Base-by-base conservation (phyloP, 1,140 invertebrate genomes). In the Odontomachus brunneus region DNA sequence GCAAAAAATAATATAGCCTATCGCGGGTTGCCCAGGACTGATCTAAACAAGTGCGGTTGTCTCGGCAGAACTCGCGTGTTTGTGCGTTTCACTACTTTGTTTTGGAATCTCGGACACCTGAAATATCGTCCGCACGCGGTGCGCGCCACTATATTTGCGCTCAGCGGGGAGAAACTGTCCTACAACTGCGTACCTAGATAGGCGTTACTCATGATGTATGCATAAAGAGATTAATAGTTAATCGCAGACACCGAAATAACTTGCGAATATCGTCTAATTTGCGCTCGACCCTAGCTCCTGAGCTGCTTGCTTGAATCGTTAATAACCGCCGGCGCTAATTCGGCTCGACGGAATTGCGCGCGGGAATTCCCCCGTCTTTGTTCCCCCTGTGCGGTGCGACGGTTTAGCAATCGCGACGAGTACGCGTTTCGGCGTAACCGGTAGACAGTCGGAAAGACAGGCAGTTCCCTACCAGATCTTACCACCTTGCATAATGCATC, bases 401-500 rank as follows among this genome's bases (percentile, higher is more conserved):
- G 57, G 53, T 26, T 67, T 53, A 44, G 53, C 44, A 71, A 80
- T 87, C 48, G 59, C 48, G 60, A 86, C 59, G 80, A 86, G 53
- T 66, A 72, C 33, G 72, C 69, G 71, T 74, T 26, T n/a, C n/a
- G 24, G 29, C 44, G 24, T 17, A 60, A 80, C 49, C 38, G 49
- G 26, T 57, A 55, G 38, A 60, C 51, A 55, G 65, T 66, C 59
- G 53, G 71, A 74, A 51, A 81, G 83, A 76, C 83, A 65, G 53
- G 22, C 55, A 76, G 62, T 72, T 57, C 29, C 60, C 73, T 82
- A 49, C 44, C 11, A 71, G 82, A 49, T 81, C 57, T 75, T 75
- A 55, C 69, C 71, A 80, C 83, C 81, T 66, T 88, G 86, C 87
- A 88, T 88, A 88, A 88, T 88, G 86, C 86, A 88, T 88, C 72